Base-by-base conservation (phyloP, 2,113 vertebrate genomes). In the Bostrychus sinensis region DNA sequence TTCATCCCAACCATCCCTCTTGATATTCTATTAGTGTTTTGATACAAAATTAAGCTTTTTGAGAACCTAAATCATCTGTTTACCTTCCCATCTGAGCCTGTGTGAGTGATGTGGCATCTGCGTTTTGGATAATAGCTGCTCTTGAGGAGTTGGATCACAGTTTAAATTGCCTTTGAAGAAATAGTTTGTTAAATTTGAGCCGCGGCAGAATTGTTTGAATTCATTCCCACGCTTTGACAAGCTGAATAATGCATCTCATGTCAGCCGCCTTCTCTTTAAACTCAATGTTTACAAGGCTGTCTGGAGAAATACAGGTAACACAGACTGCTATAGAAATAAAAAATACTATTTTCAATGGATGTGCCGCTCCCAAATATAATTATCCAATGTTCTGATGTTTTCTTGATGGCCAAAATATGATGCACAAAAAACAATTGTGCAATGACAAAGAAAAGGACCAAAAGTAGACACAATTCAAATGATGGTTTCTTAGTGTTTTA, bases 101-200 rank as follows among this genome's bases (percentile, higher is more conserved):
- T 8, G 1, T 28, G 25, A 30, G 48, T 30, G 48, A 30, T 17
- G 25, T 50, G 22, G 23, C 46, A 16, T 26, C 22, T 50, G 46
- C 13, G 46, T 26, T 14, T 8, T 22, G 46, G 46, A 50, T 50
- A 51, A 51, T 51, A 23, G 46, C 25, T 28, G 48, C 25, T 51
- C 48, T 28, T 10, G 48, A 51, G 25, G 48, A 28, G 25, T 30
- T 50, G 45, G 45, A 50, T 50, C 46, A 50, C 46, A 26, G 12
- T 50, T 50, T 28, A 28, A 51, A 51, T 51, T 51, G 48, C 48
- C 26, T 51, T 48, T 51, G 26, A 51, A 51, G 25, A 51, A 51
- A 28, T 10, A n/a, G 7, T 51, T 51, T 51, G 48, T 30, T 28
- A 51, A 51, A 51, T 28, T 14, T 7, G 25, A 28, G 48, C 25